These are phyloP conservation scores for Falcunculus frontatus DNA, from an alignment of 2,113 vertebrate genomes.

Conservation along the genomic window DNA sequence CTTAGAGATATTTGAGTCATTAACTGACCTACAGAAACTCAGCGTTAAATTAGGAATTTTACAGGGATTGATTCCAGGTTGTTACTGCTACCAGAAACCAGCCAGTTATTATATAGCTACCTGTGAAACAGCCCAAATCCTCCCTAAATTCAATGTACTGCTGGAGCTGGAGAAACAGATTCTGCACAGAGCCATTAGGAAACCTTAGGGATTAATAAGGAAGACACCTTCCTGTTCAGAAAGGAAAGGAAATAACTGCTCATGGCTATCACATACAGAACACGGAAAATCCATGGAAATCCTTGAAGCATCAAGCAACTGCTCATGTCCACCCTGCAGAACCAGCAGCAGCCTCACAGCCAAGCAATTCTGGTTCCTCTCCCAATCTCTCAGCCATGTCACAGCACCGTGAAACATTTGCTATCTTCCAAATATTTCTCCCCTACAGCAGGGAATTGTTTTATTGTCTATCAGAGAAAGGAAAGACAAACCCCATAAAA, in stretches of 20 bases:
- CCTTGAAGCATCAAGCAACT: not conserved
- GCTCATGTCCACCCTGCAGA: not conserved
- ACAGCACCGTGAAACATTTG: not conserved
- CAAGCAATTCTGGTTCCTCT: not conserved
- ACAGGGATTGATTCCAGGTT: not conserved
- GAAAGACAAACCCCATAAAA: not conserved
- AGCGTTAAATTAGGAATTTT: not conserved
- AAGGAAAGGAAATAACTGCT: not conserved
- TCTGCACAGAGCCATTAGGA: not conserved
- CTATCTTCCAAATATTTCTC: not conserved
- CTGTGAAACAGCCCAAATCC: not conserved
- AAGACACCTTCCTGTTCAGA: not conserved
- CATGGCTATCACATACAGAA: not conserved
- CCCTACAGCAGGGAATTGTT: not conserved
- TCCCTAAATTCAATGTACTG: not conserved
- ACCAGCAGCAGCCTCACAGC: not conserved
- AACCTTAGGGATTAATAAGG: not conserved
- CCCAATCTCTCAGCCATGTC: not conserved
- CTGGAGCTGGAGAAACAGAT: not conserved
- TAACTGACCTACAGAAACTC: not conserved
- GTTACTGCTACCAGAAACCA: not conserved
- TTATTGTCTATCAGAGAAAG: not conserved
- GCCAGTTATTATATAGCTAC: not conserved
- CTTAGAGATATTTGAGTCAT: not conserved
- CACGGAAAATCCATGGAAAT: not conserved